Conservation (phyloP, 2,888 invertebrate species). For the Pollenia labialis region DNA sequence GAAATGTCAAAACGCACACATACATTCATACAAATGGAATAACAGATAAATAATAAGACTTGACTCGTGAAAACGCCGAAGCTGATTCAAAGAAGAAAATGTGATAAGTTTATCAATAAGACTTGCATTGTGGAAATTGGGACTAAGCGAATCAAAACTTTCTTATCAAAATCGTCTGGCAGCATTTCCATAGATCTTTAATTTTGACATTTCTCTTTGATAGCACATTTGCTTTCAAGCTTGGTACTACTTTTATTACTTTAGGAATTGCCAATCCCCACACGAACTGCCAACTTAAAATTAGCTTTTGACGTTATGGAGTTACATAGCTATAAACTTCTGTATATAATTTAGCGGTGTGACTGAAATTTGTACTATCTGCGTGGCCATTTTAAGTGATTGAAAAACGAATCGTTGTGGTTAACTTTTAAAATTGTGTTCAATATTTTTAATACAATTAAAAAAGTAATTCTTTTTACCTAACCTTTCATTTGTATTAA, state of each 20-base stretch:
- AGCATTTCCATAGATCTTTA: too few relatives aligned
- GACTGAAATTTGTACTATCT: slow-evolving; percentile 75
- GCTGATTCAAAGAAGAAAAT: too few relatives aligned
- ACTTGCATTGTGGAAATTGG: too few relatives aligned
- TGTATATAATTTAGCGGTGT: slow-evolving; percentile 29
- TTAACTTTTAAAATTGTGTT: slow-evolving; percentile 68
- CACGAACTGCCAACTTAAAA: background rate
- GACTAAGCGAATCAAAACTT: too few relatives aligned
- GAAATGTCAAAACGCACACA: too few relatives aligned
- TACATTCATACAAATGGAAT: too few relatives aligned
- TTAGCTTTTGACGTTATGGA: background rate
- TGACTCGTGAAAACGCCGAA: too few relatives aligned
- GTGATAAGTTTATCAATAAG: too few relatives aligned
- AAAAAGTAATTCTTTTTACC: slow-evolving; percentile 35
- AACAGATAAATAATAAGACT: too few relatives aligned
- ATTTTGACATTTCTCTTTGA: too few relatives aligned
- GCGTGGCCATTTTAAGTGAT: slow-evolving; percentile 82
- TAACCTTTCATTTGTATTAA: slow-evolving; percentile 34
- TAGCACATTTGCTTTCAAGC: background rate
- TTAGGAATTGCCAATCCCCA: background rate
- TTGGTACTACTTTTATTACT: slow-evolving; percentile 12
- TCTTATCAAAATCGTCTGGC: too few relatives aligned
- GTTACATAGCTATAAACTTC: slow-evolving; percentile 38
- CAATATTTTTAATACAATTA: slow-evolving; percentile 63
- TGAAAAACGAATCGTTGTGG: slow-evolving; percentile 73